Percentiles rank a stretch among this genome's conserved stretches.
These are phyloP conservation scores for Dicrostonyx torquatus DNA, from an alignment of 2,797 vertebrate species.

Conservation along the genomic window DNA sequence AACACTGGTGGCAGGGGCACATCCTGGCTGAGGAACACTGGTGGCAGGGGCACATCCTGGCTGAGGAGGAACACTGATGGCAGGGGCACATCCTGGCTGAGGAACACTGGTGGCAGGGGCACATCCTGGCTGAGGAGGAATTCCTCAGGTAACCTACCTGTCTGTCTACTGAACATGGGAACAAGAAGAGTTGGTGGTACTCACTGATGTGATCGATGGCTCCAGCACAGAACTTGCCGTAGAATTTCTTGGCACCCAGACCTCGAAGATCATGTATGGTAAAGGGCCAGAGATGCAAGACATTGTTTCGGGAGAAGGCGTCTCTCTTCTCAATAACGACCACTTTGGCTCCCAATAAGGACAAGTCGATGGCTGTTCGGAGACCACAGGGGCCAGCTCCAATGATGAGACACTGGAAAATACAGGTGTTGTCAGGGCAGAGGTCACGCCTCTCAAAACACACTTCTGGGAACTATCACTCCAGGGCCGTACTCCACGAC, in stretches of 20 bases:
- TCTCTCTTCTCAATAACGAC: conserved; percentile 98
- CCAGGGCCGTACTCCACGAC: not conserved
- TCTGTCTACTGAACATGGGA: not conserved
- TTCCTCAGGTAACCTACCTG: not conserved
- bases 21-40: not conserved
- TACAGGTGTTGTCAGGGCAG: conserved; percentile 48
- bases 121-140: not conserved
- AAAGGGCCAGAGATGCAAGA: conserved; percentile 98
- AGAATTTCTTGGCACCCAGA: conserved; percentile 98
- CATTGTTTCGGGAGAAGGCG: conserved; percentile 98
- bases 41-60: too few relatives aligned
- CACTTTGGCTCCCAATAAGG: conserved; percentile 96
- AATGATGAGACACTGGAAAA: conserved; percentile 97
- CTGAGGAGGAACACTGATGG: not conserved
- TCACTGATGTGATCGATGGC: conserved; percentile 99
- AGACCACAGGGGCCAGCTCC: conserved; percentile 98
- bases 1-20: too few relatives aligned
- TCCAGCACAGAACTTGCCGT: conserved; percentile 98
- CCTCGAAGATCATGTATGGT: conserved; percentile 97
- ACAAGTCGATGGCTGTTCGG: conserved; percentile 97
- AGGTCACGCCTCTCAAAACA: not conserved
- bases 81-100: too few relatives aligned
- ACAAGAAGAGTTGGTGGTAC: conserved; percentile 73
- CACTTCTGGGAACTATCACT: not conserved
- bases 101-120: not conserved